A percentile compares a stretch with the other conserved stretches of the same genome.
phyloP scores from a whole-genome alignment of 1,140 invertebrate species.

The Lepidurus couesii region DNA sequence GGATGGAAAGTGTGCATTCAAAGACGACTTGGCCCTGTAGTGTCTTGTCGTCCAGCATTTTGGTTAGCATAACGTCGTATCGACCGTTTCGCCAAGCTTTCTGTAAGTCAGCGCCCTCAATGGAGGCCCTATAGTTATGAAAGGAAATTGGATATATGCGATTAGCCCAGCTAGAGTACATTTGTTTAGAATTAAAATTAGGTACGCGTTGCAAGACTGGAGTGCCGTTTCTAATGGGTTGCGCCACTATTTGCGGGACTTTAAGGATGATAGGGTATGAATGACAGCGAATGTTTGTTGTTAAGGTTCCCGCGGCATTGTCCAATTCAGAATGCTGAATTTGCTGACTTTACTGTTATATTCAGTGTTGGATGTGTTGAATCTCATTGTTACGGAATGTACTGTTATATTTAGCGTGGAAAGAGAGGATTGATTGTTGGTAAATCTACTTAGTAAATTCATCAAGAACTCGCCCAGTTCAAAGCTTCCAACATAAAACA shows the following conservation, averaged over 20 bases:
- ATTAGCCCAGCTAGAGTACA: conserved; percentile 16
- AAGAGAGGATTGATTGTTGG: no score
- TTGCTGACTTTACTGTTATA: no score
- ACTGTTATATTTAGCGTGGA: no score
- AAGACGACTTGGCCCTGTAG: conserved; percentile 29
- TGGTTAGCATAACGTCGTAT: conserved; percentile 31
- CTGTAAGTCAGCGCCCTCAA: conserved; percentile 26
- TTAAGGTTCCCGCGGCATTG: no score
- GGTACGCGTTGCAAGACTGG: not conserved
- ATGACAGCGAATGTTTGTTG: no score
- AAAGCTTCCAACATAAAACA: no score
- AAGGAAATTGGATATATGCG: not conserved
- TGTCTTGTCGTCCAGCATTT: conserved; percentile 24
- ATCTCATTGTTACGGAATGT: no score
- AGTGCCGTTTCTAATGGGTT: not conserved
- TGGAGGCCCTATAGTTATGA: not conserved
- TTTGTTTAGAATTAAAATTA: not conserved
- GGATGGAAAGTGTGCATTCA: conserved; percentile 32
- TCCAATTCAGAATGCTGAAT: no score
- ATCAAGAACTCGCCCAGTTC: no score
- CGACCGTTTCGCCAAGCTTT: conserved; percentile 24
- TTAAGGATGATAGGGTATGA: no score
- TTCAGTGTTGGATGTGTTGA: no score
- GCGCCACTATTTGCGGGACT: not conserved
- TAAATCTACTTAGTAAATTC: no score